A percentile compares a stretch with the other conserved stretches of the same genome.
Evolutionary conservation across 2,113 vertebrate species (phyloP).

Genomic region (Edolisoma coerulescens): DNA sequence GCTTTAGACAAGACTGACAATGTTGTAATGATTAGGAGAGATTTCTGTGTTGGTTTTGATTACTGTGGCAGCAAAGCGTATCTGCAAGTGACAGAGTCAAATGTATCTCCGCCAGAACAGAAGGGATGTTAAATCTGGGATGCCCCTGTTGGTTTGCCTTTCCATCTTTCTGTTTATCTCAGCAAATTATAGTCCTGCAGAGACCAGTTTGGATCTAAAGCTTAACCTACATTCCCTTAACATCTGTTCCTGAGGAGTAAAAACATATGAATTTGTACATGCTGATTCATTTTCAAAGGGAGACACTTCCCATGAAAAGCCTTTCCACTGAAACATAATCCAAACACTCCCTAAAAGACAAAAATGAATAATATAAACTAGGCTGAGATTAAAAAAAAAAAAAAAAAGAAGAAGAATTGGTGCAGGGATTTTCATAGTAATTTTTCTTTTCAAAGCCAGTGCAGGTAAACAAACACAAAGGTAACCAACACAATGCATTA

Average conservation of each 20-base stretch:
- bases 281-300: slow-evolving; percentile 6
- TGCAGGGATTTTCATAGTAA: background rate
- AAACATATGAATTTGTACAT: slow-evolving; percentile 22
- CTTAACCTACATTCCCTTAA: slow-evolving; percentile 40
- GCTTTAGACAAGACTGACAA: background rate
- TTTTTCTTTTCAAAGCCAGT: background rate
- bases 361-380: background rate
- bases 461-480: background rate
- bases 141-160: slow-evolving; percentile 29
- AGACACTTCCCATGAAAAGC: background rate
- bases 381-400: background rate
- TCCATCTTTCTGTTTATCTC: slow-evolving; percentile 42
- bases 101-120: slow-evolving; percentile 25
- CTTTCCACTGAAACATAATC: background rate
- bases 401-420: background rate
- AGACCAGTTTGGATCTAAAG: slow-evolving; percentile 42
- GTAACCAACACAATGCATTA: background rate
- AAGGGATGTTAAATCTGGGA: slow-evolving; percentile 40
- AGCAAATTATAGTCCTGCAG: slow-evolving; percentile 36
- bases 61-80: background rate
- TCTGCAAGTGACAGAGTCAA: background rate
- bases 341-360: background rate
- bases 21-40: background rate
- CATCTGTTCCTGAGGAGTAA: slow-evolving; percentile 35
- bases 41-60: slow-evolving; percentile 32